Base-by-base conservation (phyloP, 2,888 invertebrate species). In the Synergus japonicus region DNA sequence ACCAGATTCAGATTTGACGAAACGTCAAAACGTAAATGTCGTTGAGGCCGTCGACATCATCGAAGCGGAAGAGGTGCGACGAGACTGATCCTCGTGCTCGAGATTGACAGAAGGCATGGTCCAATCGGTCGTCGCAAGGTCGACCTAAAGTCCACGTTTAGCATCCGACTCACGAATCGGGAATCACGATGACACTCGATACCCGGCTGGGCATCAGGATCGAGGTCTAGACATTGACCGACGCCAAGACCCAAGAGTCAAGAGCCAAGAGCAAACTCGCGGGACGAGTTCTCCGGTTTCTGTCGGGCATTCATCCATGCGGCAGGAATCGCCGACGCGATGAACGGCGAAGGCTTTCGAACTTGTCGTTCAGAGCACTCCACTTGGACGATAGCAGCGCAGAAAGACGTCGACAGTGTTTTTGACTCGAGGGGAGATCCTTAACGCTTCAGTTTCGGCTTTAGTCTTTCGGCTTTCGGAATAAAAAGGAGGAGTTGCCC, bases 291-390 rank as follows among this genome's bases (percentile, higher is more conserved):
- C 54, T 73, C 54, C 46, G 41, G 54, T 73, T 73, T 73, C 73
- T 73, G 73, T 73, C 54, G 73, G 73, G 73, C 54, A 73, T 73
- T 73, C 73, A 73, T 73, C 73, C 54, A 73, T 73, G 73, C 41
- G 73, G 73, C 73, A 73, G 73, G 73, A 73, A 54, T 73, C 54
- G 73, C 73, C 54, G 54, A 73, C 73, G 54, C 73, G 73, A 54
- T 73, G 73, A 73, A 73, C 73, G 41, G 73, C 73, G n/a, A 73
- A 18, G 54, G 49, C 73, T 73, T 73, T 73, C 73, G 54, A 73
- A 73, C 54, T 54, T 73, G 73, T 73, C 73, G 73, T 73, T 73
- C 54, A 73, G 73, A 54, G 73, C 54, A 73, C 54, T 73, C 54
- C n/a, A 49, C 73, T 73, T 73, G 73, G 73, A 29, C 63, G 63